Base-by-base conservation (phyloP, 1,140 invertebrate species). In the Branchinecta lindahli region DNA sequence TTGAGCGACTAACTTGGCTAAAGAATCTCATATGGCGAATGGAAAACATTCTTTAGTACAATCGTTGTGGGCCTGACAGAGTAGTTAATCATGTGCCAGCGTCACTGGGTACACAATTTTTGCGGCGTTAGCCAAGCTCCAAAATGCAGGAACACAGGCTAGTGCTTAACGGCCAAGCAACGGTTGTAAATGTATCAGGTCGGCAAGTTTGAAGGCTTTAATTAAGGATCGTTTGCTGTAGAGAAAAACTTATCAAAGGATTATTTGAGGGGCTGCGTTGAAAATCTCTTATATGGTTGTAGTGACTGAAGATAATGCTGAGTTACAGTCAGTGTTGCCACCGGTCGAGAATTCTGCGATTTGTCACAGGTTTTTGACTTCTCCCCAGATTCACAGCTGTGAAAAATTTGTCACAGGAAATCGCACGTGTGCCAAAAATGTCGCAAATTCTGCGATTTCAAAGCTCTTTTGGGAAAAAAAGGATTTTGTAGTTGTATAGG, bases 1-100 rank as follows among this genome's bases (percentile, higher is more conserved):
- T 33, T 61, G 18, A 61, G 12, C 52, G 18, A 61, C 52, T 61
- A 20, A 61, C 18, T 15, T 61, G 52, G 12, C 52, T 61, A 61
- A 61, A 61, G 52, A 61, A 61, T 61, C 52, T 33, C 33, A 33
- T 33, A 33, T 33, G 33, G 33, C 33, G 33, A 33, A 33, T 33
- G 33, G 18, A 20, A 61, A 61, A 61, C 52, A 61, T 61, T 61
- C 52, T 61, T 61, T 61, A 12, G 52, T 61, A 61, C 52, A 61
- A 61, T 61, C 52, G 52, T 61, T 61, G 52, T 61, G 52, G 52
- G 52, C 52, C 52, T 61, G 52, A 61, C 52, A 61, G 18, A 61
- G 52, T 61, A 61, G 52, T 61, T 61, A 61, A 61, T 61, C 52
- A 61, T 61, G 2, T 15, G 18, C 12, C 6, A 61, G 52, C 52